Percentiles rank a stretch among this genome's conserved stretches.
phyloP scores from a whole-genome alignment of 2,113 vertebrate genomes.

The Hystrix cristata region DNA sequence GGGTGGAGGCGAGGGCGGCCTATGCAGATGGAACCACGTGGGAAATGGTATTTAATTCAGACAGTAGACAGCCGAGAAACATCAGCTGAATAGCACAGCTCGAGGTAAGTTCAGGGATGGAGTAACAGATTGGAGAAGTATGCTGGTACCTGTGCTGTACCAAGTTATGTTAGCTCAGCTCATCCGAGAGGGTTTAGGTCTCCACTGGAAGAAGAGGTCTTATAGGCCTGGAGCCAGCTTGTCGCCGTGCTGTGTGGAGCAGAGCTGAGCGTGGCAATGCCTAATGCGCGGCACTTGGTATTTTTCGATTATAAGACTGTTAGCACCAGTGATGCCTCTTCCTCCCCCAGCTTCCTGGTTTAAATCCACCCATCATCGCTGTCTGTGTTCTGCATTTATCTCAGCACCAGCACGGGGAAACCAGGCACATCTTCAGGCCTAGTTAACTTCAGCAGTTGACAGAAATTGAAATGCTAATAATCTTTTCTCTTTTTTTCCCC shows the following conservation, averaged over 20 bases:
- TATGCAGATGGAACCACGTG: background rate
- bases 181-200: background rate
- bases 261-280: slow-evolving; percentile 56
- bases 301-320: slow-evolving; percentile 64
- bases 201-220: background rate
- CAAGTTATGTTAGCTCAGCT: background rate
- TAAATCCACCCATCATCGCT: slow-evolving; percentile 16
- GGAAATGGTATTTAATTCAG: background rate
- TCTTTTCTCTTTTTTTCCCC: slow-evolving; percentile 69
- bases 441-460: slow-evolving; percentile 79
- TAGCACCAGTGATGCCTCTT: slow-evolving; percentile 66
- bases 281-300: background rate
- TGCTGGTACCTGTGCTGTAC: background rate
- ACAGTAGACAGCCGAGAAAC: background rate
- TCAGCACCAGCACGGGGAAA: slow-evolving; percentile 59
- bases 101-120: background rate
- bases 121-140: fast-evolving
- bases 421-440: slow-evolving; percentile 69
- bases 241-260: background rate
- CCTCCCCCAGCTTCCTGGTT: slow-evolving; percentile 61
- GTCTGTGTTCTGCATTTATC: slow-evolving; percentile 32
- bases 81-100: background rate
- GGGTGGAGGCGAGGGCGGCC: background rate
- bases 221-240: slow-evolving; percentile 16
- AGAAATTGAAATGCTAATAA: slow-evolving; percentile 83